Base-by-base conservation (phyloP, 23 tunicate species). In the Styela plicata region DNA sequence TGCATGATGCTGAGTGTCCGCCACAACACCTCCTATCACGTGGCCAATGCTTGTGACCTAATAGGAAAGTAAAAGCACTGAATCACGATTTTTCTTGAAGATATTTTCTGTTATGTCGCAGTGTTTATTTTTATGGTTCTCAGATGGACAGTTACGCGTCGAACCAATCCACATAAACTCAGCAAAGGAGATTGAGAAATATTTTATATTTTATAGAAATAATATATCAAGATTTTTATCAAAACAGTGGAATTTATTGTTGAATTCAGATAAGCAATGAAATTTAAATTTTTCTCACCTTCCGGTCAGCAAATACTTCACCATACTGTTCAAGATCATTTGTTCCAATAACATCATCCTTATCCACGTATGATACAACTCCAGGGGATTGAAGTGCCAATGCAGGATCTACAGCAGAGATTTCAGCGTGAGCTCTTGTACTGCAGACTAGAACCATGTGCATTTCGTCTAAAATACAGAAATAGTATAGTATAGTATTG, bases 1-100 rank as follows among this genome's bases (percentile, higher is more conserved):
- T 30, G 99, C 99, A 64, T 86, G 95, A 31, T 61, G 79, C n/a
- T 90, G 83, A 78, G 83, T 79, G 87, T 89, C 92, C 1, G 99
- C 99, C 24, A 95, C 73, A 65, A 95, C 85, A 23, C 87, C 92
- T 2, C 96, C 99, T 35, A 95, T 90, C 36, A 87, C 88, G 32
- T 95, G 97, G 28, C 99, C 99, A 67, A 87, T 78, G 36, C 84
- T 74, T 2, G 97, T 87, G 0, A 90, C 98, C 98, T 93, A 71
- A 13, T 29, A 68, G 24, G n/a, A n/a, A n/a, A n/a, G n/a, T n/a
- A n/a, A n/a, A n/a, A n/a, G n/a, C n/a, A n/a, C n/a, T n/a, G n/a
- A n/a, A n/a, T n/a, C n/a, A n/a, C n/a, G n/a, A n/a, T n/a, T n/a
- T n/a, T n/a, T n/a, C n/a, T n/a, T n/a, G n/a, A n/a, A n/a, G n/a